phyloP scores from a whole-genome alignment of 2,888 invertebrate genomes.

The Rhingia rostrata region DNA sequence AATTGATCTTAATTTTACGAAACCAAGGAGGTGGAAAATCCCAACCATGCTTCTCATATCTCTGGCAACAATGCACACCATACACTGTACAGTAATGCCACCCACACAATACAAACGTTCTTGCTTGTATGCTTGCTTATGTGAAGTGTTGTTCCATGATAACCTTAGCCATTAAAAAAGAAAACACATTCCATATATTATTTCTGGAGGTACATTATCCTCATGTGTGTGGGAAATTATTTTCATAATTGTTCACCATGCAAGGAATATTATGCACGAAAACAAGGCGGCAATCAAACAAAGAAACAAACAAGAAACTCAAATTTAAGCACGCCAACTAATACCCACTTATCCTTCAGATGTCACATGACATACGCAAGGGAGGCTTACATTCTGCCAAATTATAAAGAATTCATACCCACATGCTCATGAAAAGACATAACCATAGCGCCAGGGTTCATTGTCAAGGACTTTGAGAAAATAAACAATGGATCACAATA shows the following conservation, averaged over 20 bases:
- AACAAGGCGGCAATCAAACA: not conserved
- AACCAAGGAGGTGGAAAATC: too few relatives aligned
- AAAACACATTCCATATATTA: too few relatives aligned
- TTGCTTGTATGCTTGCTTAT: too few relatives aligned
- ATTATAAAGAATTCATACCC: constrained; percentile 11
- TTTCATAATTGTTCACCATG: constrained; percentile 26
- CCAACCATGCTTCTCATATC: too few relatives aligned
- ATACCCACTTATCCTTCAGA: constrained; percentile 9
- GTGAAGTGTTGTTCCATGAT: too few relatives aligned
- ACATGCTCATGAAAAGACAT: constrained; percentile 8
- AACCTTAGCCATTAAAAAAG: too few relatives aligned
- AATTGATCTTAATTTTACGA: too few relatives aligned
- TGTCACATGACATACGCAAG: constrained; percentile 2
- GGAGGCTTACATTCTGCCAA: not conserved
- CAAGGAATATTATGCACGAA: not conserved
- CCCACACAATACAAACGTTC: too few relatives aligned
- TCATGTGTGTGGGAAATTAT: not conserved
- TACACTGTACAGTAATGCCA: too few relatives aligned
- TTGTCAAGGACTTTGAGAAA: constrained; percentile 24
- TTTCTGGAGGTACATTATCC: too few relatives aligned
- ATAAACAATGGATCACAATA: constrained; percentile 18
- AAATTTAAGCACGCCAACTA: constrained; percentile 28
- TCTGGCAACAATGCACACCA: too few relatives aligned
- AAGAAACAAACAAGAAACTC: not conserved
- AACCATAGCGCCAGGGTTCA: constrained; percentile 42